Base-by-base conservation (phyloP, 2,797 vertebrate species). In the Eutrigla gurnardus region DNA sequence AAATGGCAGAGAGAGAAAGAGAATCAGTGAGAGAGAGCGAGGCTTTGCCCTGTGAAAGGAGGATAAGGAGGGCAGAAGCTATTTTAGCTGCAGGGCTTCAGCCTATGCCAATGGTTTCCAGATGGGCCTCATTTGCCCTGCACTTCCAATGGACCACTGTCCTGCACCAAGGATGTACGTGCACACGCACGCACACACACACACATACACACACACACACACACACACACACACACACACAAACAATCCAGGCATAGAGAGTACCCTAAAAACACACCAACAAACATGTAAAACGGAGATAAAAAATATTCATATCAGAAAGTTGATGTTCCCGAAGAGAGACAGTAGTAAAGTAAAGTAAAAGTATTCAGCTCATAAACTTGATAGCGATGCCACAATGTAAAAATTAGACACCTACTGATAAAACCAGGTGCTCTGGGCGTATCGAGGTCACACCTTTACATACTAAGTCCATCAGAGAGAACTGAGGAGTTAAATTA, bases 31-130 rank as follows among this genome's bases (percentile, higher is more conserved):
- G 58, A 52, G 72, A 55, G 39, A 46, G 73, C 55, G 65, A 61
- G 65, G 40, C 65, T 82, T 82, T 90, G 84, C 78, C 83, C 81
- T 86, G 58, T 87, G 82, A 87, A 82, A 79, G 80, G 76, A 86
- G 83, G 95, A 96, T 96, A 96, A 95, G 93, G 76, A 91, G 87
- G 94, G 94, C 94, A 90, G 93, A 77, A 93, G 84, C 92, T 94
- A 90, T 93, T 70, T 65, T 94, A 88, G 93, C 93, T 92, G 84
- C 80, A 89, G 72, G 93, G 93, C 82, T 95, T 92, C 94, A 95
- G 94, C 90, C 88, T 67, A 70, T 92, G 79, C 93, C 97, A 97
- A 98, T 97, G 91, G 95, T 92, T 96, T 97, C 97, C 97, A 99
- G 96, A 97, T 98, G 98, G 90, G 39, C 81, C 91, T 95, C 93